A percentile compares a stretch with the other conserved stretches of the same genome.
phyloP scores from a whole-genome alignment of 1,140 invertebrate genomes.

The Drosophila neocordata region DNA sequence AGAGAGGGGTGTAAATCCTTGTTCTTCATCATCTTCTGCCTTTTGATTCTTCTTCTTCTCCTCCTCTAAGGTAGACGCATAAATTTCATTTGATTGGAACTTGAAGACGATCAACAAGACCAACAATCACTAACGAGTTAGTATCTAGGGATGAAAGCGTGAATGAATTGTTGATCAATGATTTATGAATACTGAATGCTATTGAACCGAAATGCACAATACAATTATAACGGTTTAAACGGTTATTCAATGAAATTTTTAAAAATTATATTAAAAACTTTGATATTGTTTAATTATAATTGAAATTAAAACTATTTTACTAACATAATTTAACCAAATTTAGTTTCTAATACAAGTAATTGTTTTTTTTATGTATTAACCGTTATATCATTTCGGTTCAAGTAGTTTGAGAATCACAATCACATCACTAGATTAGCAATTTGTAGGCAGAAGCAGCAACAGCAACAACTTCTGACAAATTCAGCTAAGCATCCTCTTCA shows the following conservation, averaged over 20 bases:
- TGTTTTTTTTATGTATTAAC: not conserved
- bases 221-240: no score
- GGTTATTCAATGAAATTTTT: no score
- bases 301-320: no score
- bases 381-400: slow-evolving; percentile 23
- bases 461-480: slow-evolving; percentile 21
- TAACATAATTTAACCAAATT: no score
- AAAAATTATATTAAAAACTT: no score
- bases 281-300: no score
- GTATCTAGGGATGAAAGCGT: slow-evolving; percentile 45
- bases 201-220: no score
- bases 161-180: not conserved
- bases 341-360: no score
- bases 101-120: not conserved
- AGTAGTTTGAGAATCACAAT: not conserved
- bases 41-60: not conserved
- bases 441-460: slow-evolving; percentile 11
- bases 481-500: slow-evolving; percentile 51
- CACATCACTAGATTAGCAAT: slow-evolving; percentile 4
- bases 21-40: not conserved
- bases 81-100: slow-evolving; percentile 73
- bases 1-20: not conserved
- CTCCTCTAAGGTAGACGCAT: slow-evolving; percentile 67
- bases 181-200: no score
- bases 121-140: slow-evolving; percentile 57